These are phyloP conservation scores for Scopus umbretta DNA, from an alignment of 2,113 vertebrate species.

Conservation along the genomic window DNA sequence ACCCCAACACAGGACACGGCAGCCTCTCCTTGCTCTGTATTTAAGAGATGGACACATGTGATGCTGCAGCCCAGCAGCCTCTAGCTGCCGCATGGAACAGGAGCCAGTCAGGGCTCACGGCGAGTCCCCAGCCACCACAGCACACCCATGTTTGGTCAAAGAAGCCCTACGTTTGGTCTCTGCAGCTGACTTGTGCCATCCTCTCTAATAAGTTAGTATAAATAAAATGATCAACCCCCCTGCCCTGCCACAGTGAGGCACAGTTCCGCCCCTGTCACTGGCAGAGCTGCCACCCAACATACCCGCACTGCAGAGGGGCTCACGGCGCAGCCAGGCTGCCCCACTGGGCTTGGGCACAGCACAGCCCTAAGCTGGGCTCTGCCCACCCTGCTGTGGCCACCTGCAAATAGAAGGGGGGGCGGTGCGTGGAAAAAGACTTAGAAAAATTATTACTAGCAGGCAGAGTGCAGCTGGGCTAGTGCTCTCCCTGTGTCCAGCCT, in stretches of 20 bases:
- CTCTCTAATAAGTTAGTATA: constrained; percentile 52
- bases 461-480: neutral
- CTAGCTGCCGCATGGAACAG: accelerated
- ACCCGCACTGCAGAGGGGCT: accelerated
- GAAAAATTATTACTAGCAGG: neutral
- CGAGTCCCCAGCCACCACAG: accelerated
- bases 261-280: too few species aligned
- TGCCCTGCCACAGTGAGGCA: accelerated
- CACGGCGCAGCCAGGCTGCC: accelerated
- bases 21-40: neutral
- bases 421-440: neutral
- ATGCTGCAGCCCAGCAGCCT: neutral
- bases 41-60: neutral
- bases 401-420: neutral
- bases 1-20: neutral
- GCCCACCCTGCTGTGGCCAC: neutral
- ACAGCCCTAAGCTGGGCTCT: neutral
- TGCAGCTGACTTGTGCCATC: accelerated
- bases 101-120: accelerated
- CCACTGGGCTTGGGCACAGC: accelerated
- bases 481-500: neutral
- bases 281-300: neutral
- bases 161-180: neutral
- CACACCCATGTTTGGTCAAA: neutral
- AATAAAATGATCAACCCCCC: neutral